A percentile compares a stretch with the other conserved stretches of the same genome.
phyloP scores from a whole-genome alignment of 2,113 vertebrate genomes.

The Ptychochromis oligacanthus region DNA sequence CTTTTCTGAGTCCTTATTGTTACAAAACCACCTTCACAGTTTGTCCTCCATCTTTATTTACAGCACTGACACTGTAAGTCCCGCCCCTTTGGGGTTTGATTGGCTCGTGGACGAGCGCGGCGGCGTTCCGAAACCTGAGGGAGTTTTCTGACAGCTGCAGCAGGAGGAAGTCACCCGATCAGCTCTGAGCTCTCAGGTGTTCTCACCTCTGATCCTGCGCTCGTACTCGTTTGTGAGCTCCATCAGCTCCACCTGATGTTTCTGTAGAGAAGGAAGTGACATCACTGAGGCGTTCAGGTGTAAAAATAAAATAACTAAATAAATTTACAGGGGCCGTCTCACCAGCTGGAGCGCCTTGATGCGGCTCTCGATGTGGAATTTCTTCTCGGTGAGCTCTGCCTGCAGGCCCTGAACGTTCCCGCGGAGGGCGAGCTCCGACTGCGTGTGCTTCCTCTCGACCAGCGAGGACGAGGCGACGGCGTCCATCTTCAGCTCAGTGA shows the following conservation, averaged over 20 bases:
- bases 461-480: conserved; percentile 56
- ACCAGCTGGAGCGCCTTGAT: conserved; percentile 87
- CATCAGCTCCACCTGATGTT: conserved; percentile 87
- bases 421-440: conserved; percentile 74
- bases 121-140: too few relatives aligned
- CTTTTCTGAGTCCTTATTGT: too few relatives aligned
- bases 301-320: neutral
- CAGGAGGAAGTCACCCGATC: neutral
- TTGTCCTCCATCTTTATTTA: too few relatives aligned
- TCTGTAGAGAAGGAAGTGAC: conserved; percentile 76
- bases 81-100: too few relatives aligned
- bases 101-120: too few relatives aligned
- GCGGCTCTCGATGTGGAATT: conserved; percentile 75
- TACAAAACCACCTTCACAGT: too few relatives aligned
- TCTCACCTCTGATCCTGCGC: conserved; percentile 84
- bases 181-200: neutral
- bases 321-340: neutral
- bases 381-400: conserved; percentile 82
- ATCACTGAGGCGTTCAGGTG: neutral
- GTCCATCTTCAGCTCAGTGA: conserved; percentile 24
- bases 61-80: too few relatives aligned
- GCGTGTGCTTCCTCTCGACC: conserved; percentile 80
- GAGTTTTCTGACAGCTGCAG: too few relatives aligned
- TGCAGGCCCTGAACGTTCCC: conserved; percentile 76
- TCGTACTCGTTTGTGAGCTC: conserved; percentile 82